A percentile compares a stretch with the other conserved stretches of the same genome.
phyloP scores from a whole-genome alignment of 2,888 invertebrate species.

The Campoplex nolae region DNA sequence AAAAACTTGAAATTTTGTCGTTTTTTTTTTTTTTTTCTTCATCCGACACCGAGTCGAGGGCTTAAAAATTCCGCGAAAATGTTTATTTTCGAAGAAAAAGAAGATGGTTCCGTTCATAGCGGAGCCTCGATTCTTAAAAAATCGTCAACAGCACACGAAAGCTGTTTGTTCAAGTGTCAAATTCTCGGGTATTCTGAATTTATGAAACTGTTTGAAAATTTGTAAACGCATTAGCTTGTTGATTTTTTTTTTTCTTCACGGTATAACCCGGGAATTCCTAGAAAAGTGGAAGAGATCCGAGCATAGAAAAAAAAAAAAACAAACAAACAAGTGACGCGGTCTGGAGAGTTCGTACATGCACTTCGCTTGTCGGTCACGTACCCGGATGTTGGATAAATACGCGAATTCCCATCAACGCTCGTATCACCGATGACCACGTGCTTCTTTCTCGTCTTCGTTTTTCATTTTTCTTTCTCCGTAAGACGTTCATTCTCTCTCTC shows the following conservation, averaged over 20 bases:
- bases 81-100: not conserved
- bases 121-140: not conserved
- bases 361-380: conserved; percentile 64
- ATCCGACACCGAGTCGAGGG: no score
- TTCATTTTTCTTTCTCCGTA: conserved; percentile 17
- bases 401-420: conserved; percentile 45
- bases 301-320: not conserved
- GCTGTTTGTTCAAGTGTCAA: not conserved
- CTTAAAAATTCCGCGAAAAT: not conserved
- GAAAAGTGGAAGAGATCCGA: not conserved
- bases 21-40: no score
- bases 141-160: not conserved
- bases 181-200: not conserved
- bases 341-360: conserved; percentile 31
- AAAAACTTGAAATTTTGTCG: no score
- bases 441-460: conserved; percentile 30
- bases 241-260: conserved; percentile 1
- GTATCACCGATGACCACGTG: conserved; percentile 60
- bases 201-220: not conserved
- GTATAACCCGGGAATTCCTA: conserved; percentile 3
- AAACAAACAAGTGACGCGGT: not conserved
- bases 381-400: conserved; percentile 63
- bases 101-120: not conserved
- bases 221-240: not conserved
- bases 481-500: conserved; percentile 20